Conservation (phyloP, 1,140 invertebrate species). For the Globodera ellingtonae region DNA sequence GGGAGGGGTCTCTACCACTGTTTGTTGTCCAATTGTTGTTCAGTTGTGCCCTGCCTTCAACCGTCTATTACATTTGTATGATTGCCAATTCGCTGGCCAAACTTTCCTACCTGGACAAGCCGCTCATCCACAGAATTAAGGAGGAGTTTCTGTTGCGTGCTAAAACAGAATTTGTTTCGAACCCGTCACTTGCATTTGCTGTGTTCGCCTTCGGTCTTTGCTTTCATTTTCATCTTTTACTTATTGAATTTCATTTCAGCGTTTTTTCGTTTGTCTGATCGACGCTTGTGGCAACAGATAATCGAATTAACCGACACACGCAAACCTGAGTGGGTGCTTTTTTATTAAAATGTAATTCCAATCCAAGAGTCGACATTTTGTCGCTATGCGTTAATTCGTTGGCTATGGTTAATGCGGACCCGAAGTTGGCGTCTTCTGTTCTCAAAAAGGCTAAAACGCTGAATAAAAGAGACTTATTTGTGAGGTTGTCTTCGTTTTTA, state of each 20-base stretch:
- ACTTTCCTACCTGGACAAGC: not conserved
- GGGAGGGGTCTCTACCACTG: not conserved
- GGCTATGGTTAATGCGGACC: constrained; percentile 6
- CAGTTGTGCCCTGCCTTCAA: not conserved
- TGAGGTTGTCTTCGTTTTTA: not conserved
- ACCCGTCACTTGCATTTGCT: not conserved
- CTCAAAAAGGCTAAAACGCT: not conserved
- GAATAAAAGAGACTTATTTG: too few relatives aligned
- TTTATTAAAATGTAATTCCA: not conserved
- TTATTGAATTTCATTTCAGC: constrained; percentile 7
- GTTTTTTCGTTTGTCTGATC: constrained; percentile 14
- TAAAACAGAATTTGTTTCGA: not conserved
- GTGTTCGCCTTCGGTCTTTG: constrained; percentile 2
- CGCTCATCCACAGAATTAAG: not conserved
- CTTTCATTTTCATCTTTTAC: not conserved
- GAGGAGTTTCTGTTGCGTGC: not conserved
- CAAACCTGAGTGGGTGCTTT: not conserved
- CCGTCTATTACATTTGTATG: not conserved
- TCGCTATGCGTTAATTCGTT: not conserved
- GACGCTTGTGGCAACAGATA: constrained; percentile 7
- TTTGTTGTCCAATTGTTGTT: not conserved
- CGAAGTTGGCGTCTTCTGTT: constrained; percentile 1
- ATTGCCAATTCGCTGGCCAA: not conserved
- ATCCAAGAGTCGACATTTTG: not conserved
- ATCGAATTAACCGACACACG: not conserved